These are phyloP conservation scores for Plebejus anna DNA, from an alignment of 2,888 invertebrate genomes.

Conservation along the genomic window DNA sequence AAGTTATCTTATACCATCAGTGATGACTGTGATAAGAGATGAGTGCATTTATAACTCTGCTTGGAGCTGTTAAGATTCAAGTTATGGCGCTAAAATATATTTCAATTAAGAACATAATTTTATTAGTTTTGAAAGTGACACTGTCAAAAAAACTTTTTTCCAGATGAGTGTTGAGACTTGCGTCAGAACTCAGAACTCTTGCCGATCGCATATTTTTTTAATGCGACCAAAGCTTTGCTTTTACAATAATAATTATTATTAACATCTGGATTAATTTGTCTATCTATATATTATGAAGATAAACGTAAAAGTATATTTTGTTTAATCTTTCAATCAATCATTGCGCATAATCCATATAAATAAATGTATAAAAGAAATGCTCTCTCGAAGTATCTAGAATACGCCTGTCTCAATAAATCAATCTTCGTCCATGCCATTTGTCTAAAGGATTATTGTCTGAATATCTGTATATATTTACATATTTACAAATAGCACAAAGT, in stretches of 20 bases:
- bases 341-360: not conserved
- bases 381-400: not conserved
- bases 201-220: too few species aligned
- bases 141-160: too few species aligned
- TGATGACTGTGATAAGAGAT: not conserved
- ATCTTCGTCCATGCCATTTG: not conserved
- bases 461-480: not conserved
- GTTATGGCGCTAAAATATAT: not conserved
- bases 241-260: too few species aligned
- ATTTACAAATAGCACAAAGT: conserved; percentile 11
- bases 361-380: conserved; percentile 10
- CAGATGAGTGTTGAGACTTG: too few species aligned
- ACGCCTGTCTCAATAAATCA: conserved; percentile 10
- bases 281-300: not conserved
- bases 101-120: not conserved
- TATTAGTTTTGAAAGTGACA: not conserved
- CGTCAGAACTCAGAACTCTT: too few species aligned
- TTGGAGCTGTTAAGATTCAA: not conserved
- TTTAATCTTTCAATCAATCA: conserved; percentile 7
- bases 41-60: not conserved
- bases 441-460: conserved; percentile 11
- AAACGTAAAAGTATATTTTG: not conserved
- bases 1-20: conserved; percentile 8
- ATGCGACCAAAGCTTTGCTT: too few species aligned
- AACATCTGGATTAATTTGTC: too few species aligned